Percentiles rank a stretch among this genome's conserved stretches.
phyloP scores from a whole-genome alignment of 2,113 vertebrate genomes.

The Athene noctua region DNA sequence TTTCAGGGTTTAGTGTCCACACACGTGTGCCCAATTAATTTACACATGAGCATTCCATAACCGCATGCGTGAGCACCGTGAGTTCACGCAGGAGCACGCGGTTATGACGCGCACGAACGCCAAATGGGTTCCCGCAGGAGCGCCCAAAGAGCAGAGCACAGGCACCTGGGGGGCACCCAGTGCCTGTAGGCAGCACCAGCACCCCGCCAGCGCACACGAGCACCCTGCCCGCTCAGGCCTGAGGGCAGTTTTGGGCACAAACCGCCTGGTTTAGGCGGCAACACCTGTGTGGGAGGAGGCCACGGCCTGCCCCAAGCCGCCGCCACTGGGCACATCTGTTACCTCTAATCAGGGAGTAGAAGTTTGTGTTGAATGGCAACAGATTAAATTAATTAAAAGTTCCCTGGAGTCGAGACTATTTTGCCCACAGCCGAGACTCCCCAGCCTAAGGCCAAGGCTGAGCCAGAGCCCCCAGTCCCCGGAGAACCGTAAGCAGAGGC shows the following conservation, averaged over 20 bases:
- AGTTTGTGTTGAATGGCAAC: neutral
- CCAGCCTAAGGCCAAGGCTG: neutral
- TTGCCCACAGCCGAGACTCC: neutral
- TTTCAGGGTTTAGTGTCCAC: neutral
- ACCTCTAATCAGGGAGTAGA: neutral
- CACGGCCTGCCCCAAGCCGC: accelerated
- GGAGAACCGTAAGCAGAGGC: neutral
- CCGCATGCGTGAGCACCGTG: neutral
- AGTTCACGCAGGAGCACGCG: neutral
- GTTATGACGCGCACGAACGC: neutral
- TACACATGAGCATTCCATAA: neutral
- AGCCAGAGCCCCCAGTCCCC: neutral
- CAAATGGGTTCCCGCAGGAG: neutral
- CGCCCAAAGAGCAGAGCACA: no score
- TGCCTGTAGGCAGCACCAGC: neutral
- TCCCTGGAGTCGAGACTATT: no score
- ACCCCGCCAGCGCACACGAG: accelerated
- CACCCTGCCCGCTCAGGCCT: accelerated
- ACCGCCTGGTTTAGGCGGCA: neutral
- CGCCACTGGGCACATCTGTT: accelerated
- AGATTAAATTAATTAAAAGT: neutral
- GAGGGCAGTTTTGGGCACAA: neutral
- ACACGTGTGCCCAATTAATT: neutral
- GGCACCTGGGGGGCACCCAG: neutral
- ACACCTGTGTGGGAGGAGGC: neutral